A percentile compares a stretch with the other conserved stretches of the same genome.
phyloP scores from a whole-genome alignment of 1,140 invertebrate species.

The Bombus sibiricus region DNA sequence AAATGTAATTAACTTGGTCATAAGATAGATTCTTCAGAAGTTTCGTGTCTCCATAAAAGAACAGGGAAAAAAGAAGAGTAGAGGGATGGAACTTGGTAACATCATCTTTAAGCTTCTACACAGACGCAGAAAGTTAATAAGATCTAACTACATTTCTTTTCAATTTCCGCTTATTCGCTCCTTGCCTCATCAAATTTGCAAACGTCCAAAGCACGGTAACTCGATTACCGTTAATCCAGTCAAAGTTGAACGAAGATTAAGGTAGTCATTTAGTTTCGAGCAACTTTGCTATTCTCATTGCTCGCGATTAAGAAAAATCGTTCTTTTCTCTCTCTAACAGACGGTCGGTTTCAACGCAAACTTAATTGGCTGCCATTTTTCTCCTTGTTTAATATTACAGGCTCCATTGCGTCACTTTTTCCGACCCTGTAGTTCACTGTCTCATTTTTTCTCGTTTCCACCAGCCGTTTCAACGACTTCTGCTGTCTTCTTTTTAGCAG shows the following conservation, averaged over 20 bases:
- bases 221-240: background rate
- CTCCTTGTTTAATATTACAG: conserved; percentile 9
- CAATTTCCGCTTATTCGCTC: background rate
- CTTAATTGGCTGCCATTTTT: conserved; percentile 20
- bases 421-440: background rate
- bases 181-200: background rate
- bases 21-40: too few relatives aligned
- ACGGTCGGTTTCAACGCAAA: background rate
- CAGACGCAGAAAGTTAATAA: background rate
- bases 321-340: background rate
- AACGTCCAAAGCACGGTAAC: background rate
- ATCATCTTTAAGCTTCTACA: too few relatives aligned
- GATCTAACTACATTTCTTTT: background rate
- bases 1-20: too few relatives aligned
- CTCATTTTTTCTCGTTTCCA: background rate
- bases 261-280: background rate
- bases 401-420: background rate
- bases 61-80: too few relatives aligned
- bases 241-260: background rate
- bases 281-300: background rate
- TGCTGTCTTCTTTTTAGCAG: background rate
- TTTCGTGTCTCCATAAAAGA: too few relatives aligned
- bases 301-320: conserved; percentile 9
- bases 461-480: conserved; percentile 8
- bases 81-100: too few relatives aligned